These are phyloP conservation scores for Orchesella flavescens DNA, from an alignment of 2,888 invertebrate species.

Conservation along the genomic window DNA sequence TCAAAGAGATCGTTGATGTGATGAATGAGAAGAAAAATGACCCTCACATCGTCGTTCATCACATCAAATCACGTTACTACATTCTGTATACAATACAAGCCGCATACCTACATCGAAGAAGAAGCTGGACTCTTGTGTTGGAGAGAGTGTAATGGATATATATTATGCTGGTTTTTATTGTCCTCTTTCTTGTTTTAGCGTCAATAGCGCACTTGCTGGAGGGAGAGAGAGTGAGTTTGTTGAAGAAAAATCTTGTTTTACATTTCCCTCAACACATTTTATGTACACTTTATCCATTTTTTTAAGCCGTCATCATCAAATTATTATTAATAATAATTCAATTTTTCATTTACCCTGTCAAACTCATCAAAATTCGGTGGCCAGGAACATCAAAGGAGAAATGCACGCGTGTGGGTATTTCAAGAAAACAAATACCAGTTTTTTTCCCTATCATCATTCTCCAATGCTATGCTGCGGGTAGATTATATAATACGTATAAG, in stretches of 20 bases:
- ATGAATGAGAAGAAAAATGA: slow-evolving; percentile 54
- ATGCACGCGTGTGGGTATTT: slow-evolving; percentile 57
- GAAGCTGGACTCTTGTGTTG: slow-evolving; percentile 10
- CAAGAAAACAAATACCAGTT: slow-evolving; percentile 61
- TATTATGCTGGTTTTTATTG: slow-evolving; percentile 38
- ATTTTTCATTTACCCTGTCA: slow-evolving; percentile 65
- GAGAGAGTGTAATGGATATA: slow-evolving; percentile 9
- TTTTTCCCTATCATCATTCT: slow-evolving; percentile 20
- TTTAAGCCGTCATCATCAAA: slow-evolving; percentile 57
- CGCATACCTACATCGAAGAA: slow-evolving; percentile 57
- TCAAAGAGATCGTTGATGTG: slow-evolving; percentile 43
- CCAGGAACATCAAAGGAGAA: slow-evolving; percentile 61
- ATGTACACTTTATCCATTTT: slow-evolving; percentile 34
- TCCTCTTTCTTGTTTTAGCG: slow-evolving; percentile 10
- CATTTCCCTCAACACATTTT: slow-evolving; percentile 34
- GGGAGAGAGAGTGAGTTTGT: too few species aligned
- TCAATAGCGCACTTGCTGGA: slow-evolving; percentile 17
- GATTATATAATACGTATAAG: slow-evolving; percentile 7
- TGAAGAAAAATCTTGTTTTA: slow-evolving; percentile 5
- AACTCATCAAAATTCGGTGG: slow-evolving; percentile 65
- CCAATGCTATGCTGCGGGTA: slow-evolving; percentile 55
- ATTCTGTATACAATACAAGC: neutral
- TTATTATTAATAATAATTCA: slow-evolving; percentile 66
- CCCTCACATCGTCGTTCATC: slow-evolving; percentile 62
- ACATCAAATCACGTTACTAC: slow-evolving; percentile 52